phyloP scores from a whole-genome alignment of 2,797 vertebrate species.

The Odontamblyopus rebecca region DNA sequence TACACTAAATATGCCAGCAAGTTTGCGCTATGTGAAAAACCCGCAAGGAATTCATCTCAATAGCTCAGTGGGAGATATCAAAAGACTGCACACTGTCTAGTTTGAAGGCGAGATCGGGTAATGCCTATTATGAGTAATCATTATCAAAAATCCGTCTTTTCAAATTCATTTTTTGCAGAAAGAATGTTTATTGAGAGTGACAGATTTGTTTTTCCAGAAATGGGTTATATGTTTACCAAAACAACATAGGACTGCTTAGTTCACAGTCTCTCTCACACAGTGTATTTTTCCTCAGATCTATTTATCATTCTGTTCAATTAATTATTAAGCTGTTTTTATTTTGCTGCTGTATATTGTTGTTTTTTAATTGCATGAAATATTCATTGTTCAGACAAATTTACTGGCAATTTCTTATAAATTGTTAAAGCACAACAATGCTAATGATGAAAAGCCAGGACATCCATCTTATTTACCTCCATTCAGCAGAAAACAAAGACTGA shows the following conservation, averaged over 20 bases:
- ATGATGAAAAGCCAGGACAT: constrained; percentile 82
- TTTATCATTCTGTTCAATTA: constrained; percentile 84
- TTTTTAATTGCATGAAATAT: constrained; percentile 84
- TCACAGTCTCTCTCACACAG: constrained; percentile 71
- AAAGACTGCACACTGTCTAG: constrained; percentile 55
- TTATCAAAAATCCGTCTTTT: constrained; percentile 80
- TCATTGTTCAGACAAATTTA: constrained; percentile 80
- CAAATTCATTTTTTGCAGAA: constrained; percentile 66
- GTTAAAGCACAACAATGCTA: constrained; percentile 85
- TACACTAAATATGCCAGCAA: constrained; percentile 69
- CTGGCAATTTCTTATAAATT: constrained; percentile 83
- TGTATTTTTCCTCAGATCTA: constrained; percentile 70
- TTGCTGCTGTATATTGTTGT: constrained; percentile 82
- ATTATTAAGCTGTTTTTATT: constrained; percentile 87
- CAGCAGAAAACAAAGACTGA: constrained; percentile 71
- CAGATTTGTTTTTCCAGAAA: constrained; percentile 80
- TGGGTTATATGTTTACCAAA: constrained; percentile 79
- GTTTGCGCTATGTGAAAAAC: constrained; percentile 57
- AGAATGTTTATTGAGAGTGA: constrained; percentile 69
- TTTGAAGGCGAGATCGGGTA: constrained; percentile 50
- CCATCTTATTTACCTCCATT: constrained; percentile 81
- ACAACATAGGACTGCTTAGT: constrained; percentile 73
- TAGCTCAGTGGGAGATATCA: constrained; percentile 60
- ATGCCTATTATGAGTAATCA: constrained; percentile 76
- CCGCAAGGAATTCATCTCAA: constrained; percentile 64